phyloP scores from a whole-genome alignment of 2,888 invertebrate genomes.

The Leptopilina myrica region DNA sequence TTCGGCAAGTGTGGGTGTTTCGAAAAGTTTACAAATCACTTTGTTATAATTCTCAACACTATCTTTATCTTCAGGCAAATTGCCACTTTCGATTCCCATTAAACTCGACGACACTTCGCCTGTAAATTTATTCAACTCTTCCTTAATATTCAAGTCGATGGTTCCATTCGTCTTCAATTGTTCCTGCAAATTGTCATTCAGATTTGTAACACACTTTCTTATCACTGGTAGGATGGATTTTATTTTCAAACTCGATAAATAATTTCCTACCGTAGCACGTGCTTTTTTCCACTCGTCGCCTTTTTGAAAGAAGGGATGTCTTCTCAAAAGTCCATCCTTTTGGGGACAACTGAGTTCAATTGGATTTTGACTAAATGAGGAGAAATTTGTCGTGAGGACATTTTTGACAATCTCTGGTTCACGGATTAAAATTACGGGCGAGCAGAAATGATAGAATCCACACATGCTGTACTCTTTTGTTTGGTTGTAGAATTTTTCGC shows the following conservation, averaged over 20 bases:
- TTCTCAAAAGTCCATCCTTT: background rate
- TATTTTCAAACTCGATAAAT: constrained; percentile 45
- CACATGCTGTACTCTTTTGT: constrained; percentile 52
- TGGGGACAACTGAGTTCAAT: background rate
- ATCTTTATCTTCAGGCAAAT: background rate
- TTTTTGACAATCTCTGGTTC: constrained; percentile 66
- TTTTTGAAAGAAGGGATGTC: constrained; percentile 43
- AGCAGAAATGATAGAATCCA: constrained; percentile 51
- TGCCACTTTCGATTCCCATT: background rate
- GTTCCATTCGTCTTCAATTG: background rate
- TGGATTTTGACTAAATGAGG: constrained; percentile 61
- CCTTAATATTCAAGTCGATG: background rate
- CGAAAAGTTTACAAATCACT: background rate
- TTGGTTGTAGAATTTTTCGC: constrained; percentile 46
- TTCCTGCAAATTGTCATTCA: constrained; percentile 20
- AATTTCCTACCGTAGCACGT: constrained; percentile 1
- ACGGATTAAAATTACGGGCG: constrained; percentile 59
- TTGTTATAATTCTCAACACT: background rate
- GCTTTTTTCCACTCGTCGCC: constrained; percentile 41
- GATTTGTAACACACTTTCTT: constrained; percentile 27
- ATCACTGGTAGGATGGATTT: constrained; percentile 39
- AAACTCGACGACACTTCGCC: background rate
- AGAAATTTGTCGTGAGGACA: constrained; percentile 63
- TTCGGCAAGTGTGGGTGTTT: no score
- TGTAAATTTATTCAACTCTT: constrained; percentile 6